Percentiles rank a stretch among this genome's conserved stretches.
Evolutionary conservation across 2,113 vertebrate genomes (phyloP).

Genomic region (Tichodroma muraria): DNA sequence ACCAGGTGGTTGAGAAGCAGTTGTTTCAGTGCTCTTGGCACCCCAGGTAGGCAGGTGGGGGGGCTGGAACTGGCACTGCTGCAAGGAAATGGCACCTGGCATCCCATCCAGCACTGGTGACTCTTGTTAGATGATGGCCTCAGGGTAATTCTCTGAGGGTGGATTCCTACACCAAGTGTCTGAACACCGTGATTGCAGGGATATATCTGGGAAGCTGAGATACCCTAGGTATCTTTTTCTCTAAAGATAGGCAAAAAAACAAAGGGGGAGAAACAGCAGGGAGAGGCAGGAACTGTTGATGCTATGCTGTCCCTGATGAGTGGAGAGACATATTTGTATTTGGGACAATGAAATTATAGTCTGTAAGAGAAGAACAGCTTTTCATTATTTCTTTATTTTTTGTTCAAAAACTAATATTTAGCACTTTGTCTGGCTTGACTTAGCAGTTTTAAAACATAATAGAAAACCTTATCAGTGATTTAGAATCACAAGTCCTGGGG

Average conservation of each 20-base stretch:
- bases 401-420: background rate
- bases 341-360: background rate
- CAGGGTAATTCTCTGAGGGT: background rate
- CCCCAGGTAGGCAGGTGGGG: background rate
- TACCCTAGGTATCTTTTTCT: background rate
- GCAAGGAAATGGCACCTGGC: background rate
- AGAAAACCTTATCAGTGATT: background rate
- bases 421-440: background rate
- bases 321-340: background rate
- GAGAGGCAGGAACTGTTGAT: background rate
- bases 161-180: background rate
- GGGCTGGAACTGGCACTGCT: background rate
- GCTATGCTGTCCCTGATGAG: background rate
- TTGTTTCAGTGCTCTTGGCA: background rate
- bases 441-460: background rate
- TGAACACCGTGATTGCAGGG: rapidly evolving
- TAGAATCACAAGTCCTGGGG: background rate
- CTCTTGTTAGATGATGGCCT: background rate
- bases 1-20: background rate
- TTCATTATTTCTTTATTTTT: background rate
- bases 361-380: background rate
- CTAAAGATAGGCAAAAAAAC: background rate
- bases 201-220: background rate
- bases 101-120: background rate
- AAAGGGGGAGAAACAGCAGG: background rate